Evolutionary conservation across 1,140 invertebrate genomes (phyloP).

Genomic region (Lepidurus apus): DNA sequence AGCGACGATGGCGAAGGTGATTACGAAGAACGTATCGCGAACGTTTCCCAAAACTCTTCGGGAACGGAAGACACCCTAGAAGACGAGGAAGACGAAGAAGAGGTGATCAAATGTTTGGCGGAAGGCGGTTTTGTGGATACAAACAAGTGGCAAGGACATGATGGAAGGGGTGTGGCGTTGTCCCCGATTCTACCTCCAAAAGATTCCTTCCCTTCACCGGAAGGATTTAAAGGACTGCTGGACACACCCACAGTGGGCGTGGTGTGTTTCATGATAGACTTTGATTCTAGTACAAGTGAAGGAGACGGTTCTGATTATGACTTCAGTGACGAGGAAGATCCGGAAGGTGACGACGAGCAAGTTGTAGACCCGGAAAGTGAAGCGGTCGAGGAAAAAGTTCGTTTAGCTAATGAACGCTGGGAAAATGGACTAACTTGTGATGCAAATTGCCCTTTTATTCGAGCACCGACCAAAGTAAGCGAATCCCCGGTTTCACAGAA

Average conservation of each 20-base stretch:
- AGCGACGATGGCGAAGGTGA: background rate
- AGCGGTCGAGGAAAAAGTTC: background rate
- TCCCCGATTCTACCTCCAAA: background rate
- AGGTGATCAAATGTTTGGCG: background rate
- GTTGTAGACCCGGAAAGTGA: background rate
- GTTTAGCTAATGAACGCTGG: slow-evolving; percentile 3
- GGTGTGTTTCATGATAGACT: background rate
- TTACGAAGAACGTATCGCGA: background rate
- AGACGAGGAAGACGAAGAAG: background rate
- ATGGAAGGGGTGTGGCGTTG: background rate
- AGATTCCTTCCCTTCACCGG: background rate
- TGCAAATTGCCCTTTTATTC: background rate
- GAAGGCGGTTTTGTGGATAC: background rate
- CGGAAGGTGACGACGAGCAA: background rate
- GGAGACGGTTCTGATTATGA: background rate
- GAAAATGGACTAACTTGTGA: background rate
- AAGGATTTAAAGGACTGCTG: background rate
- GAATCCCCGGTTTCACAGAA: too few relatives aligned
- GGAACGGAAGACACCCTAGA: background rate
- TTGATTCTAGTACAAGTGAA: background rate
- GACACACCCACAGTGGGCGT: background rate
- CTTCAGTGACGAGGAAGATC: background rate
- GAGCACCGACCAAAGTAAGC: background rate
- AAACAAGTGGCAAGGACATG: background rate
- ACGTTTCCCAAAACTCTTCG: background rate